A percentile compares a stretch with the other conserved stretches of the same genome.
Evolutionary conservation across 2,888 invertebrate genomes (phyloP).

Genomic region (Sturmia bella): DNA sequence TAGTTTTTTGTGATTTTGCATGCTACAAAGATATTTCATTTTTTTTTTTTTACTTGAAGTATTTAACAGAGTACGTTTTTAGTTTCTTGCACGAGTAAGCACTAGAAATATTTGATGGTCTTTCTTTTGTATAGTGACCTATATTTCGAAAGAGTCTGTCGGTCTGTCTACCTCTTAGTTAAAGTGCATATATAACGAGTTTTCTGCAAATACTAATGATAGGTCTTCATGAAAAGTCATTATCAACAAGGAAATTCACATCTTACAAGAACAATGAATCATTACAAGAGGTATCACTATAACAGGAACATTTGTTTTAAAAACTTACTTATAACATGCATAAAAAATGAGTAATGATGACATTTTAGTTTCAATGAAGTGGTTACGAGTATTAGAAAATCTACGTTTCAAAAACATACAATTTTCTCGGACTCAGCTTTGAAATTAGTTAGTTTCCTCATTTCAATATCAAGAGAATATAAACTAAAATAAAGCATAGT

Average conservation of each 20-base stretch:
- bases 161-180: conserved; percentile 22
- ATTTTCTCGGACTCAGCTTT: too few relatives aligned
- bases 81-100: conserved; percentile 15
- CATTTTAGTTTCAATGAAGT: conserved; percentile 7
- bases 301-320: conserved; percentile 44
- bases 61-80: conserved; percentile 35
- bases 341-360: not conserved
- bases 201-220: conserved; percentile 58
- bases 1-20: conserved; percentile 50
- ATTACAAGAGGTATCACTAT: conserved; percentile 26
- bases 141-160: conserved; percentile 51
- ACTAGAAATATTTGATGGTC: conserved; percentile 1
- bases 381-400: too few relatives aligned
- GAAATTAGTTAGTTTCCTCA: too few relatives aligned
- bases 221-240: conserved; percentile 57
- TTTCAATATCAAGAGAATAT: too few relatives aligned
- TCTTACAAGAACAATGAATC: conserved; percentile 20
- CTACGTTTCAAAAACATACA: too few relatives aligned
- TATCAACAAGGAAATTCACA: conserved; percentile 18
- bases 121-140: conserved; percentile 48
- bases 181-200: conserved; percentile 58
- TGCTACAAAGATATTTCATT: conserved; percentile 39
- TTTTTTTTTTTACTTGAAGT: conserved; percentile 22
- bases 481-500: too few relatives aligned
- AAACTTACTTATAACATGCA: conserved; percentile 22